Conservation (phyloP, 2,888 invertebrate genomes). For the Poecilus cupreus region DNA sequence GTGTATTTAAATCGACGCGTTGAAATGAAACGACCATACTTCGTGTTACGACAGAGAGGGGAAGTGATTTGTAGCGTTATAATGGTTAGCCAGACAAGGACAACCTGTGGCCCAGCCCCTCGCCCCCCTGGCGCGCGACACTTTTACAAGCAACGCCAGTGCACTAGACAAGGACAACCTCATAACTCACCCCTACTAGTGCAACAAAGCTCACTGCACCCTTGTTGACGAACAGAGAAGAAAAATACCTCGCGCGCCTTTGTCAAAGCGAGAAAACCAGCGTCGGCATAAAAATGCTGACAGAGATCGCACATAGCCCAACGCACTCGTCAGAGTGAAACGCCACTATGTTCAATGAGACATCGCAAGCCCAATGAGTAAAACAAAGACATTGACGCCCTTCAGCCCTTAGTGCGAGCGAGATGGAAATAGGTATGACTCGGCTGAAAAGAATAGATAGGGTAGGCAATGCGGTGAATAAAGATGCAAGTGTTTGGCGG, state of each 20-base stretch:
- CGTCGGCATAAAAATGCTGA: conserved; percentile 48
- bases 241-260: conserved; percentile 60
- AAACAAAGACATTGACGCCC: conserved; percentile 63
- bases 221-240: conserved; percentile 60
- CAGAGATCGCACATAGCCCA: conserved; percentile 54
- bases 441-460: conserved; percentile 67
- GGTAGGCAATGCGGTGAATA: conserved; percentile 50
- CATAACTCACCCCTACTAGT: conserved; percentile 1
- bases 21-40: conserved; percentile 64
- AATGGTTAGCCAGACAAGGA: conserved; percentile 65
- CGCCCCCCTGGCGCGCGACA: conserved; percentile 60
- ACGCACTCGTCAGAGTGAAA: conserved; percentile 38
- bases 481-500: conserved; percentile 54
- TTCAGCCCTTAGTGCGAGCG: conserved; percentile 62
- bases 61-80: conserved; percentile 67
- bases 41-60: conserved; percentile 64
- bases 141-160: conserved; percentile 69
- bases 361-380: conserved; percentile 54
- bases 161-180: conserved; percentile 70
- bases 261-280: conserved; percentile 60
- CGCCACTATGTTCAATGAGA: conserved; percentile 45
- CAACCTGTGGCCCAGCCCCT: conserved; percentile 57
- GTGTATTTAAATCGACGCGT: conserved; percentile 70
- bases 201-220: conserved; percentile 36
- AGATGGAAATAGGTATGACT: conserved; percentile 60